A percentile compares a stretch with the other conserved stretches of the same genome.
phyloP scores from a whole-genome alignment of 1,140 invertebrate species.

The Caenorhabditis remanei region DNA sequence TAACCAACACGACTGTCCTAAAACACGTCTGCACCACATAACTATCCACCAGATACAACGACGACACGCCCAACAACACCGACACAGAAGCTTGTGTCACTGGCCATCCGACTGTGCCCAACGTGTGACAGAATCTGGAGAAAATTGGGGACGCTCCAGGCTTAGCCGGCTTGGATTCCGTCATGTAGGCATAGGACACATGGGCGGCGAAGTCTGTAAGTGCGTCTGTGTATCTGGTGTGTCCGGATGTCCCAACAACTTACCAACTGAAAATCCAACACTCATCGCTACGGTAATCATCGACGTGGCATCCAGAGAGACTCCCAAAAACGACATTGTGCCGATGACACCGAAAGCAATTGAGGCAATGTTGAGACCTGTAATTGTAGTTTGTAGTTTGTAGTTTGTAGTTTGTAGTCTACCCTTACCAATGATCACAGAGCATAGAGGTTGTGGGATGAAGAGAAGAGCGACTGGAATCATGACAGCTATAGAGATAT shows the following conservation, averaged over 20 bases:
- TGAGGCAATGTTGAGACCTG: slow-evolving; percentile 81
- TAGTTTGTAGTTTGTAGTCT: neutral
- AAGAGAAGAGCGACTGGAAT: slow-evolving; percentile 94
- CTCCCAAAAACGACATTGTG: slow-evolving; percentile 94
- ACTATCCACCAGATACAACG: slow-evolving; percentile 88
- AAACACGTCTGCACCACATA: slow-evolving; percentile 97
- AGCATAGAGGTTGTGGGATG: slow-evolving; percentile 91
- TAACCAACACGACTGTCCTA: slow-evolving; percentile 95
- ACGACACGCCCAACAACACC: slow-evolving; percentile 79
- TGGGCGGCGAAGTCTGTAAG: slow-evolving; percentile 96
- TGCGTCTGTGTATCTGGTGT: slow-evolving; percentile 77
- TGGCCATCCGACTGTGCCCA: slow-evolving; percentile 90
- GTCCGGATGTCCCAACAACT: neutral
- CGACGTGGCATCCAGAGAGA: slow-evolving; percentile 94
- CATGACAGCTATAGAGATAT: slow-evolving; percentile 84
- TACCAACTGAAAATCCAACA: slow-evolving; percentile 82
- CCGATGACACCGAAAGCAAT: slow-evolving; percentile 94
- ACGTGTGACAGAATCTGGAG: slow-evolving; percentile 86
- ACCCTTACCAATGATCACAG: slow-evolving; percentile 87
- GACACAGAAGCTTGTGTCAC: slow-evolving; percentile 88
- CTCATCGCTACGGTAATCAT: slow-evolving; percentile 99
- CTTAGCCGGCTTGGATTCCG: slow-evolving; percentile 80
- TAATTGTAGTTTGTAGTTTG: neutral
- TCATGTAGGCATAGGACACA: slow-evolving; percentile 95
- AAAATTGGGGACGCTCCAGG: neutral